Evolutionary conservation across 2,113 vertebrate genomes (phyloP), one percentile per base, ranked within the genome.

Genomic region (Trichechus manatus): DNA sequence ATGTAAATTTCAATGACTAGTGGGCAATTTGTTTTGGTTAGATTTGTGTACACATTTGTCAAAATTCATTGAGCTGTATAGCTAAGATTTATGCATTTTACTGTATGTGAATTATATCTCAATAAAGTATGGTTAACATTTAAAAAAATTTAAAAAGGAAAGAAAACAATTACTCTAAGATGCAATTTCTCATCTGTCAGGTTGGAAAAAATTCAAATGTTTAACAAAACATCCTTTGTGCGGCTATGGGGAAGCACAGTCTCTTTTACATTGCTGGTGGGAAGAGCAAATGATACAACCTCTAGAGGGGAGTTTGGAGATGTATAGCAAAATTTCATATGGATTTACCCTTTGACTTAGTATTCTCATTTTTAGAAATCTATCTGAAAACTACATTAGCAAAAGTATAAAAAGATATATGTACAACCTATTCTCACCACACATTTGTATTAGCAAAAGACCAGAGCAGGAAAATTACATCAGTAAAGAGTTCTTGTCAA

Each of bases 41-140:
- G 59, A 68, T 44, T 5, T 64, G 23, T n/a, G 8, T 17, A 56
- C 6, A 31, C 11, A 75, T 92, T 70, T 87, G 56, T 84, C 63
- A 98, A 93, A 92, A 92, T 59, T 92, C 39, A 90, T 9, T 59
- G 25, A 39, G 25, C 64, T 36, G 0, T 83, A 90, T 7, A 87
- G 3, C 83, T 92, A 53, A 91, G 42, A 92, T 78, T 29, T 96
- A 31, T 84, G 23, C 17, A 90, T 47, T 97, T 97, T 64, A 86
- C 2, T 81, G 3, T 89, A 50, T 72, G 27, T 86, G 36, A 97
- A 39, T 56, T 56, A 56, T 84, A 89, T 13, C 9, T 97, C 63
- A 80, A 39, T n/a, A 77, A 79, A 91, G 56, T 91, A 89, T 15
- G 86, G 27, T 89, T 78, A 82, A 72, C 25, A 87, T 47, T 81